phyloP scores from a whole-genome alignment of 2,113 vertebrate species.

The Zingel zingel region DNA sequence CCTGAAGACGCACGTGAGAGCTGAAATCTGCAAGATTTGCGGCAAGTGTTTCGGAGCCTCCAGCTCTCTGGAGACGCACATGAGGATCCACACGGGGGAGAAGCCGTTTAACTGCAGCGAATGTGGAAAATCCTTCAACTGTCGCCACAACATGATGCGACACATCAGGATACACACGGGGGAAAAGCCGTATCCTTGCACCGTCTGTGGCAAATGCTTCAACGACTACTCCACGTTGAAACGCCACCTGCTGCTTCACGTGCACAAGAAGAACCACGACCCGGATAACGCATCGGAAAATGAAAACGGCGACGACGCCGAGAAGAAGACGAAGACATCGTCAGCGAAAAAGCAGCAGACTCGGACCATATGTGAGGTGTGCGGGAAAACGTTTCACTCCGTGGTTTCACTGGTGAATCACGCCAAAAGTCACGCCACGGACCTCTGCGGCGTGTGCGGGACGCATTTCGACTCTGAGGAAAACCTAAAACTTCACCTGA shows the following conservation, averaged over 20 bases:
- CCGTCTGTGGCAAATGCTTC: constrained; percentile 63
- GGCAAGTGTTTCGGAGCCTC: constrained; percentile 69
- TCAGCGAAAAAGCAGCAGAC: not conserved
- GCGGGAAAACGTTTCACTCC: constrained; percentile 65
- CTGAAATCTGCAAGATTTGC: constrained; percentile 63
- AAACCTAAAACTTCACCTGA: constrained; percentile 53
- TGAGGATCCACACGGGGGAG: constrained; percentile 70
- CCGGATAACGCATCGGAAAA: rapidly evolving
- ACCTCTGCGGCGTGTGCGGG: constrained; percentile 61
- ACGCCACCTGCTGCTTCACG: constrained; percentile 57
- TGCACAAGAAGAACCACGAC: not conserved
- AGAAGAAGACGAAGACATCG: not conserved
- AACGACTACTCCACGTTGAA: constrained; percentile 63
- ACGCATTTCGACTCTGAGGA: constrained; percentile 28
- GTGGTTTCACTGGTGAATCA: constrained; percentile 67
- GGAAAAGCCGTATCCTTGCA: constrained; percentile 72
- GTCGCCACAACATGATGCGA: constrained; percentile 72
- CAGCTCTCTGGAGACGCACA: constrained; percentile 63
- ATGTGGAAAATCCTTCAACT: constrained; percentile 74
- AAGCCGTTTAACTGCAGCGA: constrained; percentile 71
- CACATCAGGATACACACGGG: constrained; percentile 76
- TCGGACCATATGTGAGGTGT: constrained; percentile 51
- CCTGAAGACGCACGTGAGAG: constrained; percentile 61
- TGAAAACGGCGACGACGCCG: rapidly evolving
- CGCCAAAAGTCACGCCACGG: constrained; percentile 45